These are phyloP conservation scores for Eretmochelys imbricata DNA, from an alignment of 2,113 vertebrate species.

Conservation along the genomic window DNA sequence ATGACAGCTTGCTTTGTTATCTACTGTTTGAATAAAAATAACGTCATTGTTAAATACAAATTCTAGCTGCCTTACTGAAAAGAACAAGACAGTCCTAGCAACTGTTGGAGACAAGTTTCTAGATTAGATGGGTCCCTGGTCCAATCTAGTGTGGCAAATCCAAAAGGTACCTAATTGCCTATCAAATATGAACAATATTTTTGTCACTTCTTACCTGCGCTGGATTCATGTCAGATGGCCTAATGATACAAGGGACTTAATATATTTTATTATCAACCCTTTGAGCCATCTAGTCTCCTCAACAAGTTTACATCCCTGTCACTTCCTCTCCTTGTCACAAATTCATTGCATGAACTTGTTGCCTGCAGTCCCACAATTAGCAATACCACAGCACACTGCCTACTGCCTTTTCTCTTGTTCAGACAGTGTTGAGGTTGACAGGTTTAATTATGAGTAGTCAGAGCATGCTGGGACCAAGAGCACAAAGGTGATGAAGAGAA, in stretches of 20 bases:
- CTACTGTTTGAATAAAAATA: not conserved
- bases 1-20: not conserved
- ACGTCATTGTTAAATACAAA: not conserved
- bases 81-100: not conserved
- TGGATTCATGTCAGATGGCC: not conserved
- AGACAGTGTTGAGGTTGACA: not conserved
- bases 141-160: not conserved
- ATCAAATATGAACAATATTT: not conserved
- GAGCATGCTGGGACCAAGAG: not conserved
- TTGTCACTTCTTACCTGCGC: not conserved
- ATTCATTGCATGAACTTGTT: not conserved
- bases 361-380: not conserved
- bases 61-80: not conserved
- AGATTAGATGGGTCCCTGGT: not conserved
- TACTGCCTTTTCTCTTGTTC: conserved; percentile 1
- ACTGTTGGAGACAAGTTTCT: not conserved
- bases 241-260: not conserved
- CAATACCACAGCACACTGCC: not conserved
- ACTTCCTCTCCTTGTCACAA: not conserved
- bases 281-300: not conserved
- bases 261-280: not conserved
- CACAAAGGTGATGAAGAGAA: conserved; percentile 38
- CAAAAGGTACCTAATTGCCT: not conserved
- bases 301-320: not conserved
- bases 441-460: conserved; percentile 58